Conservation (phyloP, 2,888 invertebrate genomes). For the Troilus luridus region DNA sequence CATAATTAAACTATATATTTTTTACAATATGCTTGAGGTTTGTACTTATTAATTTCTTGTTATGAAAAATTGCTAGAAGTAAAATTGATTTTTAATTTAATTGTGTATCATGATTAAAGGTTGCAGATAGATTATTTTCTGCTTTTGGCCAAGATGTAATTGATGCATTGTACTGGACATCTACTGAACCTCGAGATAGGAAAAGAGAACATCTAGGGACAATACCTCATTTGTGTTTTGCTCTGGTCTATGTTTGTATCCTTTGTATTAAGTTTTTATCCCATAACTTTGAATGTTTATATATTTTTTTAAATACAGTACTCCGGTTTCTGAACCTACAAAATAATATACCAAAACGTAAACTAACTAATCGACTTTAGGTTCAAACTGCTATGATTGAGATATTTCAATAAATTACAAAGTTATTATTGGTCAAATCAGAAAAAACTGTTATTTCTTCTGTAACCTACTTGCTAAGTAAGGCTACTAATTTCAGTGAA, state of each 20-base stretch:
- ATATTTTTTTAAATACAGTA: background rate
- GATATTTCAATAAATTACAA: too few relatives aligned
- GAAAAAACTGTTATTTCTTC: too few relatives aligned
- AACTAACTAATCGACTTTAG: background rate
- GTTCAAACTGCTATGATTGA: too few relatives aligned
- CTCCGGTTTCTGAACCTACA: background rate
- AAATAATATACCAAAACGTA: background rate
- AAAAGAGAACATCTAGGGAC: constrained; percentile 88
- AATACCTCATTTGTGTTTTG: constrained; percentile 91
- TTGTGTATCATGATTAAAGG: constrained; percentile 62
- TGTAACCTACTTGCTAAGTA: too few relatives aligned
- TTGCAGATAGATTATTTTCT: constrained; percentile 90
- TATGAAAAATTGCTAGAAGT: background rate
- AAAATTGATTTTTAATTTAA: background rate
- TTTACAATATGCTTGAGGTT: constrained; percentile 99
- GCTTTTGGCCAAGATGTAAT: constrained; percentile 98
- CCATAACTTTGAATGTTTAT: background rate
- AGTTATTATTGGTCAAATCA: too few relatives aligned
- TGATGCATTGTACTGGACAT: constrained; percentile 98
- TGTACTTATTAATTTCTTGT: constrained; percentile 54
- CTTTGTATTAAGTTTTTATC: constrained; percentile 71
- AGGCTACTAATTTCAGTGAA: too few relatives aligned
- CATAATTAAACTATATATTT: constrained; percentile 98
- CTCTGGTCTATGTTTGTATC: constrained; percentile 95
- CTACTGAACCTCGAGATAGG: constrained; percentile 91